Evolutionary conservation across 2,113 vertebrate species (phyloP), one percentile per base, ranked within the genome.

Genomic region (Sturnus vulgaris): DNA sequence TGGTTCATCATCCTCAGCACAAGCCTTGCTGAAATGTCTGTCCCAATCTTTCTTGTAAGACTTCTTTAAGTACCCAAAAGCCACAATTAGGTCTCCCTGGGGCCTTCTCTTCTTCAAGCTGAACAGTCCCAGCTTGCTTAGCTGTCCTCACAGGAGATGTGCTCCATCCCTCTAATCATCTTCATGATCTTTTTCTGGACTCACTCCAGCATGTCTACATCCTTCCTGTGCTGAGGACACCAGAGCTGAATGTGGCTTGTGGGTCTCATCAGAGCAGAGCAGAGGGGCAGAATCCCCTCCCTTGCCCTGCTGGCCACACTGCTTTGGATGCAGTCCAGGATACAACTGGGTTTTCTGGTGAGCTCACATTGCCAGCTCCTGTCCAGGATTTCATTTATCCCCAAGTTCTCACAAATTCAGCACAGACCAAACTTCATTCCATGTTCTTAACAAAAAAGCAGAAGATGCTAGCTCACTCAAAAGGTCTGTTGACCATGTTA

Each of bases 251-350:
- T 2, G 11, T 24, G 18, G 12, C 19, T 33, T 39, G 7, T 5
- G 8, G 20, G 17, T 49, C 30, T 69, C 49, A 63, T 3, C 14
- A 49, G 25, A 42, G 17, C 4, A 15, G 23, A 47, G 14, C 0
- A 23, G n/a, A 76, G n/a, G 7, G 11, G 24, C 15, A 50, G 24
- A 42, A 70, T n/a, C 5, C 11, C 12, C 24, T 39, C n/a, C n/a
- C 33, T 57, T 15, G 5, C 16, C 27, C n/a, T 57, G 21, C 33
- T 46, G n/a, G 13, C 13, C 18, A 39, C 0, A 0, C 28, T 57
- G 42, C 28, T 81, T 33, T 81, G 44, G 42, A 40, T 82, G 42
- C 64, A 59, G 28, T 14, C 28, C 42, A 40, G 18, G 10, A 39
- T 14, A 39, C 13, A 56, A 6, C 2, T 57, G n/a, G 22, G 8